These are phyloP conservation scores for Drosophila merina DNA, from an alignment of 2,888 invertebrate genomes.

Conservation along the genomic window DNA sequence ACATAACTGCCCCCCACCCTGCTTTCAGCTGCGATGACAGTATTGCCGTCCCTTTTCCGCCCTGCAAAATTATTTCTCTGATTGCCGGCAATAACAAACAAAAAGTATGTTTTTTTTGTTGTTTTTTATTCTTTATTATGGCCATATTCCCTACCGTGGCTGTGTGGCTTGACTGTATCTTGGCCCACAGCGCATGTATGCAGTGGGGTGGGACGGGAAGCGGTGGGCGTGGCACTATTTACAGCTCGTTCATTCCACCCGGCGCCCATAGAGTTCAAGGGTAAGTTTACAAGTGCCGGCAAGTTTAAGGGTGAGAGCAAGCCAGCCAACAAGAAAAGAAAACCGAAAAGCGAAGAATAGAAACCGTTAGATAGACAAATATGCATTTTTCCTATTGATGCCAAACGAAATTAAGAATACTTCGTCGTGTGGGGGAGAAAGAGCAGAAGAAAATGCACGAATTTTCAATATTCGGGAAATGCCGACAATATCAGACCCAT, in stretches of 20 bases:
- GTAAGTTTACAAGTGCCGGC: slow-evolving; percentile 51
- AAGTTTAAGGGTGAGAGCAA: slow-evolving; percentile 51
- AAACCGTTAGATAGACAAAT: slow-evolving; percentile 3
- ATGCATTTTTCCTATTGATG: slow-evolving; percentile 4
- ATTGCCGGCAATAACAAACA: slow-evolving; percentile 43
- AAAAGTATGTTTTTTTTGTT: slow-evolving; percentile 9
- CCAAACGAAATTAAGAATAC: slow-evolving; percentile 2
- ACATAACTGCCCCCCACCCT: slow-evolving; percentile 47
- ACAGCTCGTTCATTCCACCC: slow-evolving; percentile 21
- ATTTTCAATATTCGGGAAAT: slow-evolving; percentile 39
- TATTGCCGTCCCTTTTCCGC: slow-evolving; percentile 31
- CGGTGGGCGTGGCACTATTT: slow-evolving; percentile 43
- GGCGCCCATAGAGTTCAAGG: slow-evolving; percentile 42
- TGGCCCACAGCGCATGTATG: not conserved
- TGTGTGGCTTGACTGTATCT: not conserved
- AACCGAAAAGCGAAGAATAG: not conserved
- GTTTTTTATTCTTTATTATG: not conserved
- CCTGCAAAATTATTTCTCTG: slow-evolving; percentile 27
- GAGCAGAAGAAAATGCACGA: slow-evolving; percentile 27
- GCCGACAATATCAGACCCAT: slow-evolving; percentile 19
- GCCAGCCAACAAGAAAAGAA: slow-evolving; percentile 27
- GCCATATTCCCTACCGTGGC: not conserved
- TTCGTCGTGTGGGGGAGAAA: slow-evolving; percentile 11
- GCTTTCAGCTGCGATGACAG: slow-evolving; percentile 16
- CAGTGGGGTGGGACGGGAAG: not conserved